Evolutionary conservation across 2,113 vertebrate genomes (phyloP), one percentile per base, ranked within the genome.

Genomic region (Myiagra hebetior): DNA sequence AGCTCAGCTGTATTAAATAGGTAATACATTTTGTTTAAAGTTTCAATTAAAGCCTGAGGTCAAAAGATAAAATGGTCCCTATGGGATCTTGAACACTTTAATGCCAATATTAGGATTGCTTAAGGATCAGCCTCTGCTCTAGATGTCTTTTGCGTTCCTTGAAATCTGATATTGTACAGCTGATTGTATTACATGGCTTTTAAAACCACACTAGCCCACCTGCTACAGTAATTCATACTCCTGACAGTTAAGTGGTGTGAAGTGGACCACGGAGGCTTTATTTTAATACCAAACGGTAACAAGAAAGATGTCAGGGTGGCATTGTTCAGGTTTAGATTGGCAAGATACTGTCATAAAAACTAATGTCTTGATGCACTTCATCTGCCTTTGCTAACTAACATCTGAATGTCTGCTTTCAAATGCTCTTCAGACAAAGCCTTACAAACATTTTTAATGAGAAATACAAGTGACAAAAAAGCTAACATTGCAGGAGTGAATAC

Each of bases 11-110:
- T 92, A 97, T 98, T 97, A 98, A 97, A 94, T 97, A 96, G 96
- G 97, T 95, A 98, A 98, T 98, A 97, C 98, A 98, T 98, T 98
- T 98, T 98, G 93, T 98, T 98, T 98, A 98, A 98, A 97, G 96
- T 98, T 98, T 98, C 97, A 98, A 97, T 98, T 98, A 98, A 98
- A 97, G 97, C 64, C 67, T 85, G 59, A 62, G 95, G 95, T 97
- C 96, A 97, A 93, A 98, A 97, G 97, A 98, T 97, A 97, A 97
- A 98, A 97, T 83, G 93, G 82, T 81, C 97, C 95, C 84, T 27
- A 27, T 97, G 98, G 97, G 95, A 97, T 77, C 90, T 87, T 93
- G 95, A 97, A 95, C 73, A 86, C 93, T 98, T 97, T 96, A 94
- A 95, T 98, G 97, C 96, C 97, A 98, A 91, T 97, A 96, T 96